Conservation (phyloP, 2,888 invertebrate genomes). For the Cerastis rubricosa region DNA sequence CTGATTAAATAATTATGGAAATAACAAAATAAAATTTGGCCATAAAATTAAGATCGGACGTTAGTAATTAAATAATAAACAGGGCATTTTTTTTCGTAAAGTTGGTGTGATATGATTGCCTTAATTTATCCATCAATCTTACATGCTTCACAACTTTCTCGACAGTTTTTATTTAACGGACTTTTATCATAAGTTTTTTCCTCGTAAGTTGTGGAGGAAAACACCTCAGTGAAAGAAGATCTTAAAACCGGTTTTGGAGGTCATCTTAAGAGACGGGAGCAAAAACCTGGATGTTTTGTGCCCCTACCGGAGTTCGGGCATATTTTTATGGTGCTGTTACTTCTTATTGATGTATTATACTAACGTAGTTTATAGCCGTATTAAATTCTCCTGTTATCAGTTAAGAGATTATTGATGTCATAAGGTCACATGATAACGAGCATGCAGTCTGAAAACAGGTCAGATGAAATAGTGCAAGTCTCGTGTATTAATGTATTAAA, state of each 20-base stretch:
- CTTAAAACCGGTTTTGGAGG: conserved; percentile 81
- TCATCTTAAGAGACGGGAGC: conserved; percentile 76
- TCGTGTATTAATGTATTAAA: neutral
- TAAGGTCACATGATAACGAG: conserved; percentile 40
- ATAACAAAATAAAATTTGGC: too few species aligned
- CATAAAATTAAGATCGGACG: too few species aligned
- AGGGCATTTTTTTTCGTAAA: neutral
- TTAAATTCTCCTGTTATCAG: conserved; percentile 32
- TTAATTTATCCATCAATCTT: conserved; percentile 26
- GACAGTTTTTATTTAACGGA: conserved; percentile 28
- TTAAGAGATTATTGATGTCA: conserved; percentile 35
- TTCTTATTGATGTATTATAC: conserved; percentile 16
- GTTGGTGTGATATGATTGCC: neutral
- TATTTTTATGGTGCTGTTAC: conserved; percentile 21
- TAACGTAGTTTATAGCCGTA: conserved; percentile 2
- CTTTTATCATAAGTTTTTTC: conserved; percentile 69
- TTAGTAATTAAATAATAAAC: neutral
- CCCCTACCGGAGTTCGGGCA: neutral
- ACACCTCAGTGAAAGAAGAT: conserved; percentile 77
- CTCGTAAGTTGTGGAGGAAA: conserved; percentile 72
- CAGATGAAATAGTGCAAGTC: conserved; percentile 14
- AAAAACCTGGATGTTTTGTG: conserved; percentile 76
- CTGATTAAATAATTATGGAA: too few species aligned
- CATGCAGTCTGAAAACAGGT: conserved; percentile 33
- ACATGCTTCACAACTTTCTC: conserved; percentile 21